Evolutionary conservation across 2,113 vertebrate species (phyloP).

Genomic region (Heptranchias perlo): DNA sequence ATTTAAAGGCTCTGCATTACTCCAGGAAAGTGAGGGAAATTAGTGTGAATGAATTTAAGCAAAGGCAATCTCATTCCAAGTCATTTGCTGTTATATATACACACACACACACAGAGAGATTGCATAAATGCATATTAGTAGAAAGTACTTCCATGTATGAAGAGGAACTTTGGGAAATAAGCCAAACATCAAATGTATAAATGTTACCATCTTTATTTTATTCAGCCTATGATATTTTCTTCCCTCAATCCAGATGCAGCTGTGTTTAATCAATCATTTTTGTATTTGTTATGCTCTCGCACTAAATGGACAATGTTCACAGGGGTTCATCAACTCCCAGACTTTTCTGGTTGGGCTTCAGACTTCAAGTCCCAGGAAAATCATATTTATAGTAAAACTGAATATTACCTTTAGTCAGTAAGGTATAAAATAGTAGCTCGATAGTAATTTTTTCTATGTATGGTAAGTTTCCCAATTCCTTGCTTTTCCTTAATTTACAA

Average conservation of each 20-base stretch:
- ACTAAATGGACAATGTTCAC: background rate
- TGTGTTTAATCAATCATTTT: background rate
- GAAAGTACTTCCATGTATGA: background rate
- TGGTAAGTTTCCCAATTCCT: no score
- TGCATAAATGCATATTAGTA: background rate
- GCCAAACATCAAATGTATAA: conserved; percentile 11
- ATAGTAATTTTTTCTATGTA: no score
- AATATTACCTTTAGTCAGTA: no score
- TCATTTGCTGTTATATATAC: background rate
- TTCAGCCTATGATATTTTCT: background rate
- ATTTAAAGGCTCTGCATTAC: background rate
- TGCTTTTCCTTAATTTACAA: no score
- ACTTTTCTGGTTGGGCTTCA: background rate
- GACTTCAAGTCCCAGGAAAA: background rate
- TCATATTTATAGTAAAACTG: no score
- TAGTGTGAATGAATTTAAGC: background rate
- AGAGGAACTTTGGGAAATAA: background rate
- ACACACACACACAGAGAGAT: no score
- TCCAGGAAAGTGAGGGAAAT: background rate
- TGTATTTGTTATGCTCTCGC: background rate
- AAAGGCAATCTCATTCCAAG: background rate
- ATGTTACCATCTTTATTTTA: background rate
- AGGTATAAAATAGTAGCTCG: no score
- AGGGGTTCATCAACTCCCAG: background rate
- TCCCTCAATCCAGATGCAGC: background rate